Percentiles rank a stretch among this genome's conserved stretches.
Conservation (phyloP, 2,797 vertebrate species). For the Rhincodon typus region DNA sequence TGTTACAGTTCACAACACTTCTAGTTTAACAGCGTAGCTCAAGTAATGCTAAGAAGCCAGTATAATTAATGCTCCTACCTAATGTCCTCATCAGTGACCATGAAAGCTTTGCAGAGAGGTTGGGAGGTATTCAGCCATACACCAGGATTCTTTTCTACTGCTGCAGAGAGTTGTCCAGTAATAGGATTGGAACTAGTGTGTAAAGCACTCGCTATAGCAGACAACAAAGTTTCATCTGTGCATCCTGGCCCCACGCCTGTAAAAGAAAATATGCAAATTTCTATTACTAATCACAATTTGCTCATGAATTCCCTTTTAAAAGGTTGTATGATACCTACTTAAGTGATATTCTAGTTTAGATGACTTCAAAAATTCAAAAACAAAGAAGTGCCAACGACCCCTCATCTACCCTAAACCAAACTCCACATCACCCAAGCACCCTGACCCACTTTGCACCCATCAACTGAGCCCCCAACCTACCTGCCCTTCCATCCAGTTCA, state of each 20-base stretch:
- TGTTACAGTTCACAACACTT: background rate
- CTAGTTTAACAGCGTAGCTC: background rate
- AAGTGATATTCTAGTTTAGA: background rate
- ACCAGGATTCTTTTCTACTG: slow-evolving; percentile 94
- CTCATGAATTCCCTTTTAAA: background rate
- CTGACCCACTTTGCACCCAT: no score
- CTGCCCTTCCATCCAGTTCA: no score
- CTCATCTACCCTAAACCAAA: no score
- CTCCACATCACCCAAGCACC: no score
- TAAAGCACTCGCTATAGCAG: slow-evolving; percentile 89
- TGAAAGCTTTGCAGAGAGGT: slow-evolving; percentile 94
- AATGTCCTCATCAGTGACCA: slow-evolving; percentile 96
- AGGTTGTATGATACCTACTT: background rate
- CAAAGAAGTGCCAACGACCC: background rate
- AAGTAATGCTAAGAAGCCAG: no score
- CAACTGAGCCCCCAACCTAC: no score
- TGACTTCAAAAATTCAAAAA: background rate
- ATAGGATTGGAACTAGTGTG: slow-evolving; percentile 94
- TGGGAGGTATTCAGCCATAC: slow-evolving; percentile 96
- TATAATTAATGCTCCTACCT: slow-evolving; percentile 57
- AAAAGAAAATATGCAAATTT: background rate
- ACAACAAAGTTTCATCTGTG: slow-evolving; percentile 90
- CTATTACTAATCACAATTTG: background rate
- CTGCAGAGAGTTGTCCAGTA: slow-evolving; percentile 90
- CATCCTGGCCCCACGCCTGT: slow-evolving; percentile 90